Base-by-base conservation (phyloP, 30 jellyfish, hydroid and myxozoan genomes). In the Sanderia malayensis region DNA sequence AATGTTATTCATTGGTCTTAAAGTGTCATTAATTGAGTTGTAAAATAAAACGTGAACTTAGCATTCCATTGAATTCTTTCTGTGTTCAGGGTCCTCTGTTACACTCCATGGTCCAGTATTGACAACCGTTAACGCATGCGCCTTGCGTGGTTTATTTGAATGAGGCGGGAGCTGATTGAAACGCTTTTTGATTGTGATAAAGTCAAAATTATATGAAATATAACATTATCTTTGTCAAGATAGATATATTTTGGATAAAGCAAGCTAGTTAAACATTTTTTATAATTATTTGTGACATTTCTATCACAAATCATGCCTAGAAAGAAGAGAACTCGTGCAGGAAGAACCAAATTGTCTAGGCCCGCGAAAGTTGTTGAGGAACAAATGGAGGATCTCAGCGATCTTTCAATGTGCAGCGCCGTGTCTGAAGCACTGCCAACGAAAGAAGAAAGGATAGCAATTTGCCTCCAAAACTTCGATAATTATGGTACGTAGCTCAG, bases 111-210 rank as follows among this genome's bases (percentile, higher is more conserved):
- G n/a, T n/a, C n/a, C n/a, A n/a, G n/a, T 20, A 30, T 21, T 11
- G 17, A 15, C 6, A n/a, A n/a, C 80, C 52, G 87, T 76, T 76
- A 59, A 65, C 87, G 87, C 87, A 62, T 65, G 87, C 87, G 87
- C 52, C 10, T 37, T 46, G 11, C 67, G 20, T 24, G 22, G 8
- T 4, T 1, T 1, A 23, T 78, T 65, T 28, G 61, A 78, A 64
- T 45, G 46, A 33, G 88, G 82, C 85, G 85, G 85, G 85, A 73
- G 20, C 74, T 2, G 27, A 49, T 7, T n/a, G n/a, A n/a, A n/a
- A n/a, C n/a, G n/a, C n/a, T n/a, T n/a, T n/a, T n/a, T n/a, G 29
- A 19, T 41, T 23, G 22, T 31, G 20, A 21, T 18, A 10, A 29
- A 17, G 29, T 31, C 20, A 27, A 23, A 28, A 21, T n/a, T 6